phyloP scores from a whole-genome alignment of 2,888 invertebrate genomes.

The Lysandra bellargus region DNA sequence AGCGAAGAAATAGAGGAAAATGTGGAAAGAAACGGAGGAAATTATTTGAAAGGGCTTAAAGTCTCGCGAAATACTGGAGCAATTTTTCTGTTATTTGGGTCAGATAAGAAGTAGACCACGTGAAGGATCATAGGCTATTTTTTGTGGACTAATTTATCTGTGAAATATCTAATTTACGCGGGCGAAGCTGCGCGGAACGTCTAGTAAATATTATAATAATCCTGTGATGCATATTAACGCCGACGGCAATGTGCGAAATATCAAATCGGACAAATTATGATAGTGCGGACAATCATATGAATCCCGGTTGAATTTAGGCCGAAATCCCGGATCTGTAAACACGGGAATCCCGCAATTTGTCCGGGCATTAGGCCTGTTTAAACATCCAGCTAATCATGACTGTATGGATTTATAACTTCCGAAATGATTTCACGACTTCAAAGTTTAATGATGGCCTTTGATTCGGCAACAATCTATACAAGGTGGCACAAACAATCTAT shows the following conservation, averaged over 20 bases:
- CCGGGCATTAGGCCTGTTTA: slow-evolving; percentile 20
- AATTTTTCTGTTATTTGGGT: no score
- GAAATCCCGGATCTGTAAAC: slow-evolving; percentile 37
- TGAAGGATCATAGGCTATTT: no score
- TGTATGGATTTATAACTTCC: background rate
- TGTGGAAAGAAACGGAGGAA: no score
- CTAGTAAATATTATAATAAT: background rate
- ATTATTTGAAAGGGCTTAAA: no score
- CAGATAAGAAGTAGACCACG: no score
- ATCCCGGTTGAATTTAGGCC: slow-evolving; percentile 15
- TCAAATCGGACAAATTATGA: slow-evolving; percentile 43
- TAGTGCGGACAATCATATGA: slow-evolving; percentile 42
- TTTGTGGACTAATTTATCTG: no score
- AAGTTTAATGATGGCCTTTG: background rate
- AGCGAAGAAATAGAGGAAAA: no score
- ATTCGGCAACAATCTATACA: background rate
- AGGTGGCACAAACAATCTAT: no score
- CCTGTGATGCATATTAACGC: background rate
- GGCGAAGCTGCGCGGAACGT: no score
- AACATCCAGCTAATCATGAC: slow-evolving; percentile 20
- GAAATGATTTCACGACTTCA: background rate
- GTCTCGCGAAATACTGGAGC: no score
- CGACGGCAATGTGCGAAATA: background rate
- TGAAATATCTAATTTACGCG: no score
- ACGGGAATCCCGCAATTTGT: slow-evolving; percentile 39